Base-by-base conservation (phyloP, 2,113 vertebrate genomes). In the Scartelaos histophorus region DNA sequence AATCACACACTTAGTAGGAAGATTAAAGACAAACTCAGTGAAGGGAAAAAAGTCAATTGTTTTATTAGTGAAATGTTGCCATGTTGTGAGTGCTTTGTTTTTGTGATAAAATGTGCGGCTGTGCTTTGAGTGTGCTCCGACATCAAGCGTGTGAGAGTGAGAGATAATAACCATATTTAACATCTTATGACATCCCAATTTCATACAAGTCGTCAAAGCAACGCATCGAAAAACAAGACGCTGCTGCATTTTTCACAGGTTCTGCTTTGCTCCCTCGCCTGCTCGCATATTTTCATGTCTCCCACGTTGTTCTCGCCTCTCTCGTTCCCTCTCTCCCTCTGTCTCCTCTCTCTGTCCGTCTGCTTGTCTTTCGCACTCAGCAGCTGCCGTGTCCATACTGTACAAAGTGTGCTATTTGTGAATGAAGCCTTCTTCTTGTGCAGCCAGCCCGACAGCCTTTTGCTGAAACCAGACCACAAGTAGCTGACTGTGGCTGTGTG, bases 231-330 rank as follows among this genome's bases (percentile, higher is more conserved):
- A 85, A 87, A 84, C 75, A 87, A 85, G 75, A 87, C 83, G 76
- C 85, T 88, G 83, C 87, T 91, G 89, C 84, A 90, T 86, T 90
- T 91, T 88, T 90, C 89, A 91, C 92, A 90, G 92, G 90, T 91
- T 93, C 86, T 86, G 83, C 89, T 90, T 88, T 87, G 87, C 86
- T 89, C 82, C 75, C 86, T 82, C 74, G 76, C 85, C 87, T 85
- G 70, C 74, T 86, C 83, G 67, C 85, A 90, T 91, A 87, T 91
- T 91, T 90, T 88, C 84, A 88, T 88, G 86, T 91, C 90, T 89
- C 90, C 86, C 88, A 89, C 85, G 71, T 92, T 87, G 82, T 83
- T 88, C 85, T 87, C 83, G 62, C 88, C 86, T 87, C 83, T 80
- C 76, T 79, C 78, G 64, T 34, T 53, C 71, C 71, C 76, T 60